Evolutionary conservation across 30 jellyfish, hydroid and myxozoan species (phyloP).

Genomic region (Turritopsis dohrnii): DNA sequence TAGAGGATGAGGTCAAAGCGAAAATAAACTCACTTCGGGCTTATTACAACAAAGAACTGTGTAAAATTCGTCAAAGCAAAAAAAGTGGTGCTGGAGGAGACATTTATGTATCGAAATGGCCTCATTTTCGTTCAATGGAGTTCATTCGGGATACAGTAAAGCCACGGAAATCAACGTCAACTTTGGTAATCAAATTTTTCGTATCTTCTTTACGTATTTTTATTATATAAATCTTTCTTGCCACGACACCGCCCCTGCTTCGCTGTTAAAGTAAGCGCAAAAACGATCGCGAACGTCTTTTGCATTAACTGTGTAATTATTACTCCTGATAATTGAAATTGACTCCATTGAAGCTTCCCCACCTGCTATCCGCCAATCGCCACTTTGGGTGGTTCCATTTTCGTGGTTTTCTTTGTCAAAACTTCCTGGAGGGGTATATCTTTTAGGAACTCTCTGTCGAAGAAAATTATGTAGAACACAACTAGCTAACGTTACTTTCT

Average conservation of each 20-base stretch:
- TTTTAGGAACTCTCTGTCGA: not conserved
- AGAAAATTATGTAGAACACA: not conserved
- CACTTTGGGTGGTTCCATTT: conserved; percentile 2
- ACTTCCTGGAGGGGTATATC: not conserved
- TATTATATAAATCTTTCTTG: not conserved
- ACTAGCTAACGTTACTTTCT: not conserved
- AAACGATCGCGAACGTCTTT: conserved; percentile 3
- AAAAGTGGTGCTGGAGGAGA: conserved; percentile 4
- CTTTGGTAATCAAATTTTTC: not conserved
- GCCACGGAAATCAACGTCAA: conserved; percentile 5
- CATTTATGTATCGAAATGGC: not conserved
- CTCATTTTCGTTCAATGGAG: conserved; percentile 4
- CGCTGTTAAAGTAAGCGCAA: not conserved
- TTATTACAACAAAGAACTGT: not conserved
- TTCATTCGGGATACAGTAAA: not conserved
- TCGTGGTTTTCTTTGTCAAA: not conserved
- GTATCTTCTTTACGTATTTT: not conserved
- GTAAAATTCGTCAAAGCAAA: no score
- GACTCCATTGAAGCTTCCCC: not conserved
- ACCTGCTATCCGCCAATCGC: not conserved
- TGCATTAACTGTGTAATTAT: not conserved
- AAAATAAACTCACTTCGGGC: not conserved
- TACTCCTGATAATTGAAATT: not conserved
- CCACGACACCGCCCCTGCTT: conserved; percentile 15
- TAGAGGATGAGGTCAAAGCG: not conserved